phyloP scores from a whole-genome alignment of 2,113 vertebrate genomes.

The Sturnus vulgaris region DNA sequence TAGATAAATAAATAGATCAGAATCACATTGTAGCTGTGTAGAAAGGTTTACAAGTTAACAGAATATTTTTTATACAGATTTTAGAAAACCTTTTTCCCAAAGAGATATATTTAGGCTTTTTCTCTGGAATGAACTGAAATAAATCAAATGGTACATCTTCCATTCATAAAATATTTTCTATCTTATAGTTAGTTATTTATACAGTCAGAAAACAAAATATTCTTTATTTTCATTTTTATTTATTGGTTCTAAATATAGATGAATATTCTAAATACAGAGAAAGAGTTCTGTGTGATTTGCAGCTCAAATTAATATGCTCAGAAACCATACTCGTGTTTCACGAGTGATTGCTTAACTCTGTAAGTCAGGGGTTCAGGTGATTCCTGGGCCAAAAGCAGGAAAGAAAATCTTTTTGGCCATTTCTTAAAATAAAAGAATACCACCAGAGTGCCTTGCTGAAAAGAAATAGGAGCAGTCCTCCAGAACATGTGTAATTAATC shows the following conservation, averaged over 20 bases:
- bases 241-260: background rate
- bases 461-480: background rate
- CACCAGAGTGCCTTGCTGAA: rapidly evolving
- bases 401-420: background rate
- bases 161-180: background rate
- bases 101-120: background rate
- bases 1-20: background rate
- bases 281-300: background rate
- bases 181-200: background rate
- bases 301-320: background rate
- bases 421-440: background rate
- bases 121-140: background rate
- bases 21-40: background rate
- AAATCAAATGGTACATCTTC: background rate
- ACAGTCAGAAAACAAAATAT: background rate
- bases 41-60: background rate
- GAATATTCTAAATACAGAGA: background rate
- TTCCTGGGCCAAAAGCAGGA: background rate
- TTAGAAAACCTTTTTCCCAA: background rate
- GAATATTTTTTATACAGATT: background rate
- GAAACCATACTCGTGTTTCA: background rate
- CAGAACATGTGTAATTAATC: background rate
- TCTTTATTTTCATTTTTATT: background rate
- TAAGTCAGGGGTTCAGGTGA: background rate
- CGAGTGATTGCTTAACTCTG: background rate